Evolutionary conservation across 2,888 invertebrate species (phyloP).

Genomic region (Caenorhabditis imperialis): DNA sequence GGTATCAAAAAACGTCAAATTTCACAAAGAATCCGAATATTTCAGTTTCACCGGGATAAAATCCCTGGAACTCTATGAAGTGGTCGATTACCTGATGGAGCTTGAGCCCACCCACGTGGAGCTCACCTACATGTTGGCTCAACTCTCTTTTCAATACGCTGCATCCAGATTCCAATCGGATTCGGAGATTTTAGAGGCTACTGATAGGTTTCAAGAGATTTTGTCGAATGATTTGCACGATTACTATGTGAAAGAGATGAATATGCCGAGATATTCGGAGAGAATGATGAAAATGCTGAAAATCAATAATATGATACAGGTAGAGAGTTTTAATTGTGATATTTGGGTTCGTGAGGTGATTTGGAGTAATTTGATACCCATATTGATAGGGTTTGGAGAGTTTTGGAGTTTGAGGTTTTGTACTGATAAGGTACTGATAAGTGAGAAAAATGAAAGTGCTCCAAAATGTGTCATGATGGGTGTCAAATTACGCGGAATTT

Average conservation of each 20-base stretch:
- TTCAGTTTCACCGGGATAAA: neutral
- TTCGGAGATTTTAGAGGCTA: conserved; percentile 1
- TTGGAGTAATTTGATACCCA: no score
- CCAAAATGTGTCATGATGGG: no score
- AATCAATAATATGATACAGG: conserved; percentile 47
- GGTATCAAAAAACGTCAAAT: no score
- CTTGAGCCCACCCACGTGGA: conserved; percentile 37
- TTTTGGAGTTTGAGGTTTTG: no score
- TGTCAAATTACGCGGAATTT: no score
- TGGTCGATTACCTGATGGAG: no score
- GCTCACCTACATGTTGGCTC: conserved; percentile 45
- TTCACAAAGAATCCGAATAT: no score
- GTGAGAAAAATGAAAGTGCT: no score
- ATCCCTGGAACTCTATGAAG: conserved; percentile 2
- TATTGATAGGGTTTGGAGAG: no score
- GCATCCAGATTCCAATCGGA: conserved; percentile 26
- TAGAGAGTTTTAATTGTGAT: no score
- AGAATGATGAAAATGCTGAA: conserved; percentile 52
- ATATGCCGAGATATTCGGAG: conserved; percentile 40
- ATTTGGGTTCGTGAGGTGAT: no score
- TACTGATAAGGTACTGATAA: no score
- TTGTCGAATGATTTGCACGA: conserved; percentile 44
- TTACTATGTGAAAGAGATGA: conserved; percentile 31
- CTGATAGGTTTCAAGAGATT: conserved; percentile 18
- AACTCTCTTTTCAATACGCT: conserved; percentile 38